Evolutionary conservation across 2,888 invertebrate genomes (phyloP).

Genomic region (Amphipyra berbera): DNA sequence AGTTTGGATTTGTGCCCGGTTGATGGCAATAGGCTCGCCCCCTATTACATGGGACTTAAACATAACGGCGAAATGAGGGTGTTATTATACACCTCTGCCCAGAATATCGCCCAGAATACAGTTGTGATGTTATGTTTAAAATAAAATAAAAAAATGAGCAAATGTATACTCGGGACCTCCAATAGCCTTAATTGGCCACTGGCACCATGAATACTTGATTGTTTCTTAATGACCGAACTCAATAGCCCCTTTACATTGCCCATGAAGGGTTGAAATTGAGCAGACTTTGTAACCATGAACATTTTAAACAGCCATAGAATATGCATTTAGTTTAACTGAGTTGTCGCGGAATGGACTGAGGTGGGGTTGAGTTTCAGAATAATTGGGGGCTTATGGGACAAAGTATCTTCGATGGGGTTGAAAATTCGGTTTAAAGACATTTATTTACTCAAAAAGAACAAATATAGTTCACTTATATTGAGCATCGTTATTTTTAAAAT

Average conservation of each 20-base stretch:
- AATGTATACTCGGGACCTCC: background rate
- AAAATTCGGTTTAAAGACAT: too few relatives aligned
- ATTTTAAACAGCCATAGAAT: slow-evolving; percentile 46
- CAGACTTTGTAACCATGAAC: slow-evolving; percentile 28
- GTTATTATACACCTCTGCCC: too few relatives aligned
- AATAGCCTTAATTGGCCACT: slow-evolving; percentile 10
- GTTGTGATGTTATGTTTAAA: too few relatives aligned
- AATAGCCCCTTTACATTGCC: slow-evolving; percentile 22
- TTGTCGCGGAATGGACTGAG: background rate
- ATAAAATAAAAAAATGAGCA: too few relatives aligned
- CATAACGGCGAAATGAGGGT: too few relatives aligned
- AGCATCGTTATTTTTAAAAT: too few relatives aligned
- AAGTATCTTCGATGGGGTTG: background rate
- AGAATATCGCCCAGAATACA: too few relatives aligned
- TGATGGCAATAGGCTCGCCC: too few relatives aligned
- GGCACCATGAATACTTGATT: slow-evolving; percentile 41
- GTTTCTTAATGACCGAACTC: slow-evolving; percentile 12
- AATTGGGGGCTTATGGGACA: background rate
- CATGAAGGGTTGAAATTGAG: slow-evolving; percentile 15
- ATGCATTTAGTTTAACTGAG: slow-evolving; percentile 39
- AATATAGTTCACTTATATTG: too few relatives aligned
- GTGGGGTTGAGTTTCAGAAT: slow-evolving; percentile 15
- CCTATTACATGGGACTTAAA: too few relatives aligned
- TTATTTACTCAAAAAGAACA: too few relatives aligned
- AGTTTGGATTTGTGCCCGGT: too few relatives aligned